Conservation (phyloP, 2,888 invertebrate genomes). For the Cephus pygmeus region DNA sequence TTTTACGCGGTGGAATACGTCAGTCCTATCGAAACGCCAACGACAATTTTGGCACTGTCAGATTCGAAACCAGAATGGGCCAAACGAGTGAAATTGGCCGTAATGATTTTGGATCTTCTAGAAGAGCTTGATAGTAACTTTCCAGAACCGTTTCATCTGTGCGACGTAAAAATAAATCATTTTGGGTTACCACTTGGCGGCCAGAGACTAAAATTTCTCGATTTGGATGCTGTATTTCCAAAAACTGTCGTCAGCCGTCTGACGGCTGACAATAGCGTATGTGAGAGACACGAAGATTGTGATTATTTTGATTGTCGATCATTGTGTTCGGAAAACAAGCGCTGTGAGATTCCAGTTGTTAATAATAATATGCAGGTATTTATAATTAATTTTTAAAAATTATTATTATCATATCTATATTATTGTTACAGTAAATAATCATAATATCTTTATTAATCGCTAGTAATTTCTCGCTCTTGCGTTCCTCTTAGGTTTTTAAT, state of each 20-base stretch:
- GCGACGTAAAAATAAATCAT: conserved; percentile 76
- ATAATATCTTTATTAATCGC: not conserved
- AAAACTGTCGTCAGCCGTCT: conserved; percentile 68
- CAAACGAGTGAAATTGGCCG: conserved; percentile 69
- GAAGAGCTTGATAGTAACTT: conserved; percentile 71
- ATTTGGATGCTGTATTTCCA: conserved; percentile 74
- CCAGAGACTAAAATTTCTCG: conserved; percentile 72
- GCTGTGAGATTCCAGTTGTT: conserved; percentile 70
- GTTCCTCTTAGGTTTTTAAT: not conserved
- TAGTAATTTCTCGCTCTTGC: not conserved
- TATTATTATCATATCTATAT: not conserved
- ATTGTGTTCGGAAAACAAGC: conserved; percentile 69
- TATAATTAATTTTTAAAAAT: not conserved
- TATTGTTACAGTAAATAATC: not conserved
- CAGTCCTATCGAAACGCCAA: conserved; percentile 69
- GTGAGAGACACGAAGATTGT: conserved; percentile 74
- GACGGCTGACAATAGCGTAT: conserved; percentile 66
- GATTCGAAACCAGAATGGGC: conserved; percentile 72
- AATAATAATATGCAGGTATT: conserved; percentile 72
- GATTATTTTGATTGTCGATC: conserved; percentile 76
- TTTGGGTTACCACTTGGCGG: conserved; percentile 71
- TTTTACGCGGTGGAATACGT: conserved; percentile 76
- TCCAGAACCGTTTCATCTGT: conserved; percentile 74
- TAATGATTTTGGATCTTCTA: conserved; percentile 73
- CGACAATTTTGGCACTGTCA: conserved; percentile 68